Percentiles rank a stretch among this genome's conserved stretches.
Conservation (phyloP, 2,113 vertebrate genomes). For the Channa maculata region DNA sequence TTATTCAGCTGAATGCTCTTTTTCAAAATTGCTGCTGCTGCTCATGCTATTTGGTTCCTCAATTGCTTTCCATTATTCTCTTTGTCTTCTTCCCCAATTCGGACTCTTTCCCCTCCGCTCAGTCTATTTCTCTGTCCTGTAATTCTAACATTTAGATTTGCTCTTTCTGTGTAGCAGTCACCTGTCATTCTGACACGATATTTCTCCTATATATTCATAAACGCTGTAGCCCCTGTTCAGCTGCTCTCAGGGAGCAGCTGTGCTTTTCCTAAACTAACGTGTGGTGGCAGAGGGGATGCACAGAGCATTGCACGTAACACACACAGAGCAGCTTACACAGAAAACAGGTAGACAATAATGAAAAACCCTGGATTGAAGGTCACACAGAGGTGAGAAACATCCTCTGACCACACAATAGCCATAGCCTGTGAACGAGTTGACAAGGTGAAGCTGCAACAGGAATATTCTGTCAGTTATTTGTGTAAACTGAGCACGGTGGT, state of each 20-base stretch:
- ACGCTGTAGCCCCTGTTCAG: constrained; percentile 40
- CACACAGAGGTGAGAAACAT: background rate
- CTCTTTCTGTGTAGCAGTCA: constrained; percentile 28
- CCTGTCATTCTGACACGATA: constrained; percentile 56
- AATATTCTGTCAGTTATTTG: no score
- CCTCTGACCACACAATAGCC: background rate
- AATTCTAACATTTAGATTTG: constrained; percentile 30
- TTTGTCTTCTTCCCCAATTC: constrained; percentile 12
- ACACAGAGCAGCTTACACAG: constrained; percentile 56
- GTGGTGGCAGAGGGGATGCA: constrained; percentile 11
- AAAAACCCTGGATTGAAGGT: constrained; percentile 49
- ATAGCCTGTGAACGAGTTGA: no score
- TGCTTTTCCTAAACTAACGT: constrained; percentile 52
- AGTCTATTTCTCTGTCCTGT: constrained; percentile 14
- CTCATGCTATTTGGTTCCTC: constrained; percentile 22
- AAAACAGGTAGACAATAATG: constrained; percentile 43
- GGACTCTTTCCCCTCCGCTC: constrained; percentile 1
- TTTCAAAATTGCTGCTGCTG: constrained; percentile 55
- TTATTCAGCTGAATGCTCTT: constrained; percentile 53
- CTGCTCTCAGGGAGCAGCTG: constrained; percentile 65
- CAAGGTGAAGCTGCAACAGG: no score
- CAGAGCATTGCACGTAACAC: constrained; percentile 22
- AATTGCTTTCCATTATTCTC: background rate
- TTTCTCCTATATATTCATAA: constrained; percentile 29
- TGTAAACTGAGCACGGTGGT: no score